Percentiles rank a stretch among this genome's conserved stretches.
Evolutionary conservation across 2,113 vertebrate species (phyloP).

Genomic region (Anguilla rostrata): DNA sequence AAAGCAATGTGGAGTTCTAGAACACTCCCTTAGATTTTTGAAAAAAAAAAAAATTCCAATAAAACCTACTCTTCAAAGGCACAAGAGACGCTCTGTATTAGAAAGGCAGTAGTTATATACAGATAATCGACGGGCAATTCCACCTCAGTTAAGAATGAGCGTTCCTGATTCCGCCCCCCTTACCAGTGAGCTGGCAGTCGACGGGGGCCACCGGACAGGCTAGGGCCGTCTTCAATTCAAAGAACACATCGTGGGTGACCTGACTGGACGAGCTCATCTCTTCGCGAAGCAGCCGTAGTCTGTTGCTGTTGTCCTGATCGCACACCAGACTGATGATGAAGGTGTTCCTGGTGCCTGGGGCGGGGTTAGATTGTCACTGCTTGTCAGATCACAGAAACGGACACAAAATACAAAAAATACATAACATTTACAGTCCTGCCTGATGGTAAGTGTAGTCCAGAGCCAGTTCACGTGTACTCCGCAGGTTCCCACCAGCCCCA

Average conservation of each 20-base stretch:
- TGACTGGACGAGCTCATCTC: conserved; percentile 67
- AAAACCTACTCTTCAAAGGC: no score
- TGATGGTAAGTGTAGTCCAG: not conserved
- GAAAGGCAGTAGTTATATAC: no score
- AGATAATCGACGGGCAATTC: no score
- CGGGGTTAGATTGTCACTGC: not conserved
- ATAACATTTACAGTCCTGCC: no score
- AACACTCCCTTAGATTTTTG: no score
- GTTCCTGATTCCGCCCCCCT: conserved; percentile 19
- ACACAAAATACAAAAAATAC: not conserved
- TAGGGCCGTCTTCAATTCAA: conserved; percentile 86
- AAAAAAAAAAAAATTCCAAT: no score
- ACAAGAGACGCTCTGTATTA: no score
- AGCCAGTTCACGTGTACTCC: not conserved
- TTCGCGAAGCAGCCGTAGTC: conserved; percentile 70
- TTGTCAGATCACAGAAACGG: not conserved
- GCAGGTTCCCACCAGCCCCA: not conserved
- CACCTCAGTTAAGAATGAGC: no score
- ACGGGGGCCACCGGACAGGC: conserved; percentile 85
- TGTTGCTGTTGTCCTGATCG: conserved; percentile 70
- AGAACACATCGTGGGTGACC: conserved; percentile 72
- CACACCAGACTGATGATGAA: conserved; percentile 87
- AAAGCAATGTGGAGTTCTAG: no score
- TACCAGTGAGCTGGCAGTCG: conserved; percentile 83
- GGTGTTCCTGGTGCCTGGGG: conserved; percentile 68